phyloP scores from a whole-genome alignment of 2,797 vertebrate genomes.

The Chloroceryle inda region DNA sequence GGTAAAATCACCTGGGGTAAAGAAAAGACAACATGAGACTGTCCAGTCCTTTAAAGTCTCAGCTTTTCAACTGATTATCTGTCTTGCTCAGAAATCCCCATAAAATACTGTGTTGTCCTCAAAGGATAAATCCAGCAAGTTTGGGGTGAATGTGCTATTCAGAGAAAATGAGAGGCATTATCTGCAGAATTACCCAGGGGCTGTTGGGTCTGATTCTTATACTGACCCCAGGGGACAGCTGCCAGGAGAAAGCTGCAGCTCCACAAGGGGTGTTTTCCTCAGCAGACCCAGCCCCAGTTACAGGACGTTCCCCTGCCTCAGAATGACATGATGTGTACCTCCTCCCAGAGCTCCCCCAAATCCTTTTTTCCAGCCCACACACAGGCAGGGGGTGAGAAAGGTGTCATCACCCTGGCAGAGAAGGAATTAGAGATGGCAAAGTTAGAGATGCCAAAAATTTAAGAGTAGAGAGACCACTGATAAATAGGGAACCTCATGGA shows the following conservation, averaged over 20 bases:
- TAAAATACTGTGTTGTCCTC: not conserved
- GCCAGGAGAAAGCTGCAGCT: not conserved
- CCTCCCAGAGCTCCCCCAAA: not conserved
- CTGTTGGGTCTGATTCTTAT: not conserved
- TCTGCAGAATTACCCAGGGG: not conserved
- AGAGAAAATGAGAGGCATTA: not conserved
- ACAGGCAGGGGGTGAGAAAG: not conserved
- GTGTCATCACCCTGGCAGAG: fast-evolving
- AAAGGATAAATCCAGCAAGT: not conserved
- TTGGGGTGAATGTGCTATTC: not conserved
- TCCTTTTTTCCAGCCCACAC: not conserved
- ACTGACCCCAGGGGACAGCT: not conserved
- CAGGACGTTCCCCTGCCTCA: not conserved
- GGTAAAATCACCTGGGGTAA: not conserved
- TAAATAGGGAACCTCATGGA: not conserved
- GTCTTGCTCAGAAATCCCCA: not conserved
- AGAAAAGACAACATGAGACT: not conserved
- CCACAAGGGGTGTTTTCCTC: not conserved
- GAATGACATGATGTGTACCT: not conserved
- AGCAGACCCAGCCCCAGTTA: not conserved
- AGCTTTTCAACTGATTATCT: not conserved
- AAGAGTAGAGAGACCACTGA: not conserved
- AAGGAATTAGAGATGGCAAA: not conserved
- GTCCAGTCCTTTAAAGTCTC: not conserved
- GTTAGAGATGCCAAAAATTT: not conserved